Conservation (phyloP, 2,113 vertebrate genomes). For the Pipra filicauda region DNA sequence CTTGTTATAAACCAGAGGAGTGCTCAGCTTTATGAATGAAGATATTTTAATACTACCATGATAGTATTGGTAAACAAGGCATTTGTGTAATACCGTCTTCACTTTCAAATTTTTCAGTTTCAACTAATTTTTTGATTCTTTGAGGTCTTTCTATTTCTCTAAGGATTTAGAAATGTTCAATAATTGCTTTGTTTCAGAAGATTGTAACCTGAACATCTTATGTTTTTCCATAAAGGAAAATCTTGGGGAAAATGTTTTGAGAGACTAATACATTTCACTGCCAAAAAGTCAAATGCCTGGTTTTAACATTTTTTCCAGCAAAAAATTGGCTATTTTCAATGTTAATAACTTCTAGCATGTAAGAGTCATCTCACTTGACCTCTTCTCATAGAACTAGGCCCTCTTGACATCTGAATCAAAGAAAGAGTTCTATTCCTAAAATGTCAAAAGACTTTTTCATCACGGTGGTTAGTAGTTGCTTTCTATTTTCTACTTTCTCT, state of each 20-base stretch:
- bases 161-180: not conserved
- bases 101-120: not conserved
- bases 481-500: not conserved
- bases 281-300: not conserved
- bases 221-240: not conserved
- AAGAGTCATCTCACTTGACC: not conserved
- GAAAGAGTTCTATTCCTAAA: not conserved
- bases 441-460: not conserved
- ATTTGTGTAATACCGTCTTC: not conserved
- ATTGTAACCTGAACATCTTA: accelerated
- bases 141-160: not conserved
- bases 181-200: not conserved
- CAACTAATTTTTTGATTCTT: not conserved
- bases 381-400: not conserved
- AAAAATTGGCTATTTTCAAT: not conserved
- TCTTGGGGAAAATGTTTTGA: not conserved
- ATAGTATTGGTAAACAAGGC: not conserved
- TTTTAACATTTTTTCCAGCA: not conserved
- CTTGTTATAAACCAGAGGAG: not conserved
- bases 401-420: not conserved
- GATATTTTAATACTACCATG: not conserved
- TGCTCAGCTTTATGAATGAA: not conserved
- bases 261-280: not conserved
- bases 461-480: not conserved
- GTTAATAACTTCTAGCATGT: not conserved